Evolutionary conservation across 1,140 invertebrate species (phyloP).

Genomic region (Cydia splendana): DNA sequence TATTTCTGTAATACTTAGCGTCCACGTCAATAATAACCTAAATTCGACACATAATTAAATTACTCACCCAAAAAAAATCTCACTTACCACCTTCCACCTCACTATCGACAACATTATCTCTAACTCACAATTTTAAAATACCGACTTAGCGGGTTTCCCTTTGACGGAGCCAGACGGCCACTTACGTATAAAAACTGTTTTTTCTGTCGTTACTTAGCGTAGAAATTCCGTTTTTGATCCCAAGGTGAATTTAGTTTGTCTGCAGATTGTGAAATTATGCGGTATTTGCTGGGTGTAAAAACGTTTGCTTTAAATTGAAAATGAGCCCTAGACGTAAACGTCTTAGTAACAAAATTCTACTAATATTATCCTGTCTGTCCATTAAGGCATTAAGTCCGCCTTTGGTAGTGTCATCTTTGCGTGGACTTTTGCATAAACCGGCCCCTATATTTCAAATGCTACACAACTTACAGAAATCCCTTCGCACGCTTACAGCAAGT

Average conservation of each 20-base stretch:
- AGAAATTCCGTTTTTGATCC: conserved; percentile 38
- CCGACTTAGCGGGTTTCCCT: conserved; percentile 46
- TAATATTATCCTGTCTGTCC: too few relatives aligned
- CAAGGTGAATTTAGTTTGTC: conserved; percentile 19
- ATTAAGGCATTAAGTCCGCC: too few relatives aligned
- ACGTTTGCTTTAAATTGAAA: neutral
- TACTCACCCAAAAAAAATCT: conserved; percentile 8
- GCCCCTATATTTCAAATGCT: neutral
- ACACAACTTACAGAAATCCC: neutral
- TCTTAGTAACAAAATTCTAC: too few relatives aligned
- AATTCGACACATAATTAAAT: neutral
- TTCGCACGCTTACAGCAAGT: conserved; percentile 16
- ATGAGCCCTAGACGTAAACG: neutral
- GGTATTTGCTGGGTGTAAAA: neutral
- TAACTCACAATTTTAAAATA: conserved; percentile 19
- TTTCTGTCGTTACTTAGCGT: conserved; percentile 45
- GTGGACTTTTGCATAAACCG: neutral
- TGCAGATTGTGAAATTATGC: neutral
- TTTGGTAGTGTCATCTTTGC: too few relatives aligned
- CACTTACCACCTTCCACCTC: conserved; percentile 16
- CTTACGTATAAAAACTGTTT: conserved; percentile 56
- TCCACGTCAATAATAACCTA: neutral
- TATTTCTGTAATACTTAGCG: neutral
- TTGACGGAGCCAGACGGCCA: conserved; percentile 62
- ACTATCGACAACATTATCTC: conserved; percentile 24